These are phyloP conservation scores for Leucoma salicis DNA, from an alignment of 2,888 invertebrate genomes.

Conservation along the genomic window DNA sequence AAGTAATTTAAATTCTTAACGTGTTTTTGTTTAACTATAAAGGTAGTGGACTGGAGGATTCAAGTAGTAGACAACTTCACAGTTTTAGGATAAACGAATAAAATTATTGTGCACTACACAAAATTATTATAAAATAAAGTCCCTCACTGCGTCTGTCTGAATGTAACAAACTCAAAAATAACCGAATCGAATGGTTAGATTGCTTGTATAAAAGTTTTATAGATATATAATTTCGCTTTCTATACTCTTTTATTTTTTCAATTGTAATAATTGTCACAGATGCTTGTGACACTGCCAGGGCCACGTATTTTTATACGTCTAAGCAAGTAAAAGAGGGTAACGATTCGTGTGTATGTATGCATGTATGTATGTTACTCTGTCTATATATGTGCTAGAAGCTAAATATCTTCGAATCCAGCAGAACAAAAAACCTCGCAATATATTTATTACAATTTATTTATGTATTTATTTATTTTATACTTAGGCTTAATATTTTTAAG, in stretches of 20 bases:
- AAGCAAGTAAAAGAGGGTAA: constrained; percentile 10
- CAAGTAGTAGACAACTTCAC: no score
- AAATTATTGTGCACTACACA: no score
- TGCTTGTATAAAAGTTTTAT: no score
- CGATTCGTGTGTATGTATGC: constrained; percentile 4
- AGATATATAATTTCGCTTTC: neutral
- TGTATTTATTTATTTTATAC: neutral
- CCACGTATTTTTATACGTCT: constrained; percentile 7
- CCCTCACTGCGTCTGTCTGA: no score
- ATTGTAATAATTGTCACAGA: constrained; percentile 7
- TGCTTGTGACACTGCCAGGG: constrained; percentile 16
- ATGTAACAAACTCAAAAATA: no score
- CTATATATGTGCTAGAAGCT: constrained; percentile 1
- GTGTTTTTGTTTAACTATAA: no score
- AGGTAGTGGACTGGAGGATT: no score
- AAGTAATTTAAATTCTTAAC: no score
- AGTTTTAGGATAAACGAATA: no score
- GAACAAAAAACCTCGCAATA: neutral
- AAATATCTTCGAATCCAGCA: neutral
- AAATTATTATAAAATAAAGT: no score
- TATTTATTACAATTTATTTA: neutral
- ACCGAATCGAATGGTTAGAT: no score
- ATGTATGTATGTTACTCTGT: constrained; percentile 7
- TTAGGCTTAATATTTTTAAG: neutral
- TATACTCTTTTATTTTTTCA: neutral